Percentiles rank a stretch among this genome's conserved stretches.
These are phyloP conservation scores for Calliphora vomitoria DNA, from an alignment of 2,888 invertebrate species.

Conservation along the genomic window DNA sequence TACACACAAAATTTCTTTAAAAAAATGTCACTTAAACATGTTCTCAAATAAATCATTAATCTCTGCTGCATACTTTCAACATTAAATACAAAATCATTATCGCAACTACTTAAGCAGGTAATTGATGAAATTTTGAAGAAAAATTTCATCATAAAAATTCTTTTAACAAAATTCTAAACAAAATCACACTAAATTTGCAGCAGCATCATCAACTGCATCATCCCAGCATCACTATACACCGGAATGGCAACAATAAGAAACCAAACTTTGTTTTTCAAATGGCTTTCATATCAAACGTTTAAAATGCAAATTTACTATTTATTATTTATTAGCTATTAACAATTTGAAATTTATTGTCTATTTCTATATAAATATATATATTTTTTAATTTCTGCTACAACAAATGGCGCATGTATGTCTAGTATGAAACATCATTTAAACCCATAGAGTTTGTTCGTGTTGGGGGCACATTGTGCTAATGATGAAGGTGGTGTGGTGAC, in stretches of 20 bases:
- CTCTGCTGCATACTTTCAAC: background rate
- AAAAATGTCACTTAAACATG: background rate
- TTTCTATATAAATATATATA: background rate
- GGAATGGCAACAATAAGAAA: background rate
- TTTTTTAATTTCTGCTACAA: conserved; percentile 15
- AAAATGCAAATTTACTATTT: conserved; percentile 65
- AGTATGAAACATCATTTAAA: conserved; percentile 39
- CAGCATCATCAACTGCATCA: background rate
- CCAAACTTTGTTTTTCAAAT: background rate
- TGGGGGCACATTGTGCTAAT: conserved; percentile 1
- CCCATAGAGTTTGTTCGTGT: background rate
- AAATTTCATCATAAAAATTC: conserved; percentile 40
- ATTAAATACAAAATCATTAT: background rate
- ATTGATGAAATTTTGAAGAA: conserved; percentile 11
- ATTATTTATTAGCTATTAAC: conserved; percentile 8
- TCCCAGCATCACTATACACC: background rate
- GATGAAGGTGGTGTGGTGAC: conserved; percentile 2
- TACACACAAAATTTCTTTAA: no score
- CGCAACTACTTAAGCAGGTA: background rate
- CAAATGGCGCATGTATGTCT: conserved; percentile 71
- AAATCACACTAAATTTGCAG: background rate
- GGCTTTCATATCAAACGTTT: conserved; percentile 43
- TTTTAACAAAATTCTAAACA: background rate
- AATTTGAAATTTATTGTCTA: conserved; percentile 10
- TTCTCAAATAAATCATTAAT: background rate